Conservation (phyloP, 1,140 invertebrate genomes). For the Capitella teleta region DNA sequence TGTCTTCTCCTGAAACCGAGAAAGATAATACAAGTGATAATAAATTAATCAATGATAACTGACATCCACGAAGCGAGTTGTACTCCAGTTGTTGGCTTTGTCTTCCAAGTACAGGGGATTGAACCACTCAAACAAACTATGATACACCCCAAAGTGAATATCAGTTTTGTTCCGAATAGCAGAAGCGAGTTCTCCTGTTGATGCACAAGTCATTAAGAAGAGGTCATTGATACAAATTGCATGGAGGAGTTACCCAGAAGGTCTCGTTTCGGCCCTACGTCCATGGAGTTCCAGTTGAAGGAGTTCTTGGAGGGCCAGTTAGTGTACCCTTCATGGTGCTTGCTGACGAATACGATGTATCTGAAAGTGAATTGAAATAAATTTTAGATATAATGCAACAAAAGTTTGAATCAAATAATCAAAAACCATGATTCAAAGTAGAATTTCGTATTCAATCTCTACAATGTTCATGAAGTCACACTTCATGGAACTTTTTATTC, state of each 20-base stretch:
- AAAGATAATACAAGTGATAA: too few relatives aligned
- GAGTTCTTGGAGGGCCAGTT: constrained; percentile 31
- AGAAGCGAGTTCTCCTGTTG: constrained; percentile 37
- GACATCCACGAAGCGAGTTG: constrained; percentile 48
- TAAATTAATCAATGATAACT: too few relatives aligned
- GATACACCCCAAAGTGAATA: constrained; percentile 68
- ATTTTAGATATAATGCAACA: too few relatives aligned
- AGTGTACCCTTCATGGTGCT: constrained; percentile 38
- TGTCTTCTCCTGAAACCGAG: constrained; percentile 41
- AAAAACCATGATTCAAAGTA: too few relatives aligned
- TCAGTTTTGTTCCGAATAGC: constrained; percentile 36
- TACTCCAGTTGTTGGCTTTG: constrained; percentile 55
- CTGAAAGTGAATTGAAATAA: too few relatives aligned
- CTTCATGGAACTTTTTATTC: too few relatives aligned
- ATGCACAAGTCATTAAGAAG: too few relatives aligned
- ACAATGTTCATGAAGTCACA: too few relatives aligned
- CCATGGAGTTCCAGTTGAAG: constrained; percentile 37
- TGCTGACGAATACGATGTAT: constrained; percentile 33
- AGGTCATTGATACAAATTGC: too few relatives aligned
- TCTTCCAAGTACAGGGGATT: constrained; percentile 73
- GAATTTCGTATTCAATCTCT: too few relatives aligned
- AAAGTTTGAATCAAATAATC: too few relatives aligned
- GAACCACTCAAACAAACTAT: constrained; percentile 85
- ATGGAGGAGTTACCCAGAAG: constrained; percentile 35
- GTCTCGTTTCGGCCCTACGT: constrained; percentile 34